phyloP scores from a whole-genome alignment of 2,888 invertebrate species.

The Automeris io region DNA sequence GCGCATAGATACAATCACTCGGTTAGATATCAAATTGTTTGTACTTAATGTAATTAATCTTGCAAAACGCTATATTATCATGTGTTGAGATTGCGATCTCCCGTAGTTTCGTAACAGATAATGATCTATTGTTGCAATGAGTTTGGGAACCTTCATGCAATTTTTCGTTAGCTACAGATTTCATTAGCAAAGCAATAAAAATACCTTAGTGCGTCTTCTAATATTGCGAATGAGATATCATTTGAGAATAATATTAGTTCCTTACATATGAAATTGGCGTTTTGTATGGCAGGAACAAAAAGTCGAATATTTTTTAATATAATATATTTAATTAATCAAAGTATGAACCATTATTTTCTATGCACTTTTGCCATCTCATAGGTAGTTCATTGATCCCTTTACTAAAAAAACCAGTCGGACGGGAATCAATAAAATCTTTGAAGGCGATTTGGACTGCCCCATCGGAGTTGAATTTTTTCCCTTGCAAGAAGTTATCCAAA shows the following conservation, averaged over 20 bases:
- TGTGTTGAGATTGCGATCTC: conserved; percentile 18
- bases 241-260: neutral
- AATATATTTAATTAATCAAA: too few relatives aligned
- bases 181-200: neutral
- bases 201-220: neutral
- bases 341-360: too few relatives aligned
- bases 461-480: too few relatives aligned
- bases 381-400: too few relatives aligned
- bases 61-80: conserved; percentile 11
- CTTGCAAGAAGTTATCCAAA: too few relatives aligned
- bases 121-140: conserved; percentile 8
- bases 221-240: conserved; percentile 1
- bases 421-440: too few relatives aligned
- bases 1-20: conserved; percentile 25
- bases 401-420: too few relatives aligned
- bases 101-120: conserved; percentile 16
- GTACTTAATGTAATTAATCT: conserved; percentile 18
- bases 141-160: conserved; percentile 6
- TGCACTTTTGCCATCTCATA: too few relatives aligned
- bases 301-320: too few relatives aligned
- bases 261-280: too few relatives aligned
- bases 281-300: too few relatives aligned
- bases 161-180: conserved; percentile 2
- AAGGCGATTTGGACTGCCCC: too few relatives aligned
- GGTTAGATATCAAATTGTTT: conserved; percentile 23